Conservation (phyloP, 2,113 vertebrate species). For the Cebidichthys violaceus region DNA sequence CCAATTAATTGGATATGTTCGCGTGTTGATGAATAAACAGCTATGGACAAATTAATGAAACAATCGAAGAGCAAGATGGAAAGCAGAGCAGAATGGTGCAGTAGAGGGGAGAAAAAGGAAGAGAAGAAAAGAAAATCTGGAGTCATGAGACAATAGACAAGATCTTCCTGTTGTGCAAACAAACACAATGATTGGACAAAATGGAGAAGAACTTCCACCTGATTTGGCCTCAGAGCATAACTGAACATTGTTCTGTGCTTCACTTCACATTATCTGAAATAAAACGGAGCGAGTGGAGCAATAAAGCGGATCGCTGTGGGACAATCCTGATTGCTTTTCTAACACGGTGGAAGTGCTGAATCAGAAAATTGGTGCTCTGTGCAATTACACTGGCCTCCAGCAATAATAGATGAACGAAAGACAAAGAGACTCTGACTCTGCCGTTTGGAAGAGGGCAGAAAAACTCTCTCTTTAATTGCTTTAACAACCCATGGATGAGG, state of each 20-base stretch:
- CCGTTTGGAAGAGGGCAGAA: neutral
- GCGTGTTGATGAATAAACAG: neutral
- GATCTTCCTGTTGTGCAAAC: conserved; percentile 52
- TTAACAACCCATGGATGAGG: conserved; percentile 29
- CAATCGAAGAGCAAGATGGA: neutral
- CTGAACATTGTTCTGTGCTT: conserved; percentile 22
- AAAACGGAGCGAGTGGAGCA: conserved; percentile 46
- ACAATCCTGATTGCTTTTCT: conserved; percentile 67
- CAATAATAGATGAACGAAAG: conserved; percentile 46
- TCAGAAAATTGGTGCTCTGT: conserved; percentile 51
- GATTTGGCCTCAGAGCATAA: conserved; percentile 44
- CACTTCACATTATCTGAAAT: conserved; percentile 56
- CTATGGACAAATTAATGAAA: neutral
- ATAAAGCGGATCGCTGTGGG: conserved; percentile 56
- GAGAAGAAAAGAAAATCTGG: conserved; percentile 10
- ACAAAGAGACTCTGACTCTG: conserved; percentile 50
- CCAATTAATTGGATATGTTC: neutral
- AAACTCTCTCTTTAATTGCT: conserved; percentile 28
- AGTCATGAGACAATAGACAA: conserved; percentile 48
- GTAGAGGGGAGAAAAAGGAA: neutral
- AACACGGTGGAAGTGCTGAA: conserved; percentile 62
- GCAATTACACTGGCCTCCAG: conserved; percentile 47
- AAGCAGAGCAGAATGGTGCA: neutral
- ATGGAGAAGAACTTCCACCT: conserved; percentile 15
- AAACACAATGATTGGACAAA: conserved; percentile 21